These are phyloP conservation scores for Rhincodon typus DNA, from an alignment of 2,797 vertebrate genomes.

Conservation along the genomic window DNA sequence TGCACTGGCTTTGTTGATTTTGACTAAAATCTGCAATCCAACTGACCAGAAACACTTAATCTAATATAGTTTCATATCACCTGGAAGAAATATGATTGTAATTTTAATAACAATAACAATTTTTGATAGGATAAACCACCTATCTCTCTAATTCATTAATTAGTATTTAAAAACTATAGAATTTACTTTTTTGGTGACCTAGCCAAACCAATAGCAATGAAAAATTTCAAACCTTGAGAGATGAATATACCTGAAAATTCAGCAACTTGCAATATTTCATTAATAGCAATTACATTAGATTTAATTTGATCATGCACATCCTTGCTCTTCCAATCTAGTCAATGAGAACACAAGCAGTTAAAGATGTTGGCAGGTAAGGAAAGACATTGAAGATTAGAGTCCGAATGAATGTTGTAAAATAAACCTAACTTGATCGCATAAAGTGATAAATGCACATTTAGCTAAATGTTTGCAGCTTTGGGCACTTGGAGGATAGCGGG, in stretches of 20 bases:
- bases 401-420: neutral
- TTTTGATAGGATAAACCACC: neutral
- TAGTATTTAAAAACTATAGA: neutral
- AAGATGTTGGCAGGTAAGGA: neutral
- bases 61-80: neutral
- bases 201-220: neutral
- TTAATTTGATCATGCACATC: neutral
- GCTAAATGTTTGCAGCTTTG: neutral
- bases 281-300: neutral
- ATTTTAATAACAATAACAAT: neutral
- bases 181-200: neutral
- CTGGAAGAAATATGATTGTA: neutral
- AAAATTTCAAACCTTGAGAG: neutral
- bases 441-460: neutral
- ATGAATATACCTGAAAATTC: neutral
- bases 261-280: neutral
- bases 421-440: neutral
- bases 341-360: neutral
- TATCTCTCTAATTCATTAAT: neutral
- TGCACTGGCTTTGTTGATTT: neutral
- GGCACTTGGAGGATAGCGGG: neutral
- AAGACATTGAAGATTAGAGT: neutral
- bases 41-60: neutral
- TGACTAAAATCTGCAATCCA: neutral
- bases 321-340: neutral